Base-by-base conservation (phyloP, 2,888 invertebrate species). In the Pristionchus fissidentatus region DNA sequence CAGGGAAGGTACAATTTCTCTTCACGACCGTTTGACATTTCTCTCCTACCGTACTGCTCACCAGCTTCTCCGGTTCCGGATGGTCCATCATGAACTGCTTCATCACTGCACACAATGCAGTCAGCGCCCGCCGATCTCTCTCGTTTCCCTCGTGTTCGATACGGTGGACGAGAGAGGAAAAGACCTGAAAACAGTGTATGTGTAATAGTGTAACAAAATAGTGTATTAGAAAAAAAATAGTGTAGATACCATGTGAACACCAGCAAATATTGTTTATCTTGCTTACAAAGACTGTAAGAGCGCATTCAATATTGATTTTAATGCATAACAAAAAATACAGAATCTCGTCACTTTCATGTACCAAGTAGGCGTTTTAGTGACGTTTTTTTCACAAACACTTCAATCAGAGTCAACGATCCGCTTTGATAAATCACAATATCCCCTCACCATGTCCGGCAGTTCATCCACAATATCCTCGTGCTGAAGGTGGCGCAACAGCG, bases 391-490 rank as follows among this genome's bases (percentile, higher is more conserved):
- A n/a, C n/a, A n/a, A n/a, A n/a, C n/a, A n/a, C n/a, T n/a, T n/a
- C n/a, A n/a, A n/a, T n/a, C n/a, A n/a, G n/a, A n/a, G n/a, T n/a
- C n/a, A n/a, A n/a, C n/a, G n/a, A n/a, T n/a, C n/a, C n/a, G n/a
- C n/a, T n/a, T n/a, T n/a, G n/a, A 43, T 19, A 70, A 22, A 43
- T 32, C 22, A 13, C 43, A 32, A 70, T 13, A 13, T 22, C 4
- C n/a, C 1, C 70, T 70, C 70, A 70, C 70, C 41, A 70, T 70
- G 43, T 70, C 70, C 41, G 70, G 70, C 41, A 70, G 70, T 70
- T 41, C 70, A n/a, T 70, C 70, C 13, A 70, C 22, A 22, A 70
- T 43, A 22, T 70, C 70, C 13, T 70, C 70, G 70, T 70, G 70
- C 43, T 70, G 70, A 26, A 70, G 70, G 22, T 41, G 10, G n/a